Base-by-base conservation (phyloP, 2,113 vertebrate species). In the Phalacrocorax carbo region DNA sequence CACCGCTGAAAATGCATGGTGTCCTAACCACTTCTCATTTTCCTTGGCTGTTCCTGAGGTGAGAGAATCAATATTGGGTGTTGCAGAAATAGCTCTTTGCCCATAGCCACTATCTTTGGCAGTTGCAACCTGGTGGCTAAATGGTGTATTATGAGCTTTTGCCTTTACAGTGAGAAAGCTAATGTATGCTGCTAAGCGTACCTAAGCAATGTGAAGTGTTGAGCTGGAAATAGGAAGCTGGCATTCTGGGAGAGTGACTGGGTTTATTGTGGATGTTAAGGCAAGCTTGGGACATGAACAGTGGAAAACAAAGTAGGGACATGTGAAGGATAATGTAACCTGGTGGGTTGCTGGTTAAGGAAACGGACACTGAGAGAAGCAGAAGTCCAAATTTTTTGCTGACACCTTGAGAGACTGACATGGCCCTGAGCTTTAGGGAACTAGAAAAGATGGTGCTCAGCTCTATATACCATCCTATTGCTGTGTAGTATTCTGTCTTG, bases 11-110 rank as follows among this genome's bases (percentile, higher is more conserved):
- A 90, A 83, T 32, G 30, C 40, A 12, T 7, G 8, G 13, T 73
- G 70, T 70, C 68, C 62, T 72, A 73, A 90, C 44, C 40, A 93
- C 66, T 42, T 66, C 58, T 88, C 68, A 70, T 96, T 96, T 96
- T 88, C 42, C 36, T 95, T 96, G 90, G 78, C 94, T 86, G 34
- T 4, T 82, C 40, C 93, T 23, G 27, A 69, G 29, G 81, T 40
- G 65, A 78, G 26, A 87, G 62, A 76, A 85, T 85, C 90, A 95
- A 90, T 58, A 95, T 2, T 82, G 36, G 10, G 11, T 66, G 25
- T 54, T 76, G 36, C 73, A 94, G n/a, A 84, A 96, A 89, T 4
- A 94, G 27, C 5, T 38, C 27, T 44, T 68, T 68, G 36, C 68
- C 64, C 20, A 1, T 36, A 78, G 58, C 64, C 60, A 38, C 48